Evolutionary conservation across 2,113 vertebrate species (phyloP).

Genomic region (Nothoprocta pentlandii): DNA sequence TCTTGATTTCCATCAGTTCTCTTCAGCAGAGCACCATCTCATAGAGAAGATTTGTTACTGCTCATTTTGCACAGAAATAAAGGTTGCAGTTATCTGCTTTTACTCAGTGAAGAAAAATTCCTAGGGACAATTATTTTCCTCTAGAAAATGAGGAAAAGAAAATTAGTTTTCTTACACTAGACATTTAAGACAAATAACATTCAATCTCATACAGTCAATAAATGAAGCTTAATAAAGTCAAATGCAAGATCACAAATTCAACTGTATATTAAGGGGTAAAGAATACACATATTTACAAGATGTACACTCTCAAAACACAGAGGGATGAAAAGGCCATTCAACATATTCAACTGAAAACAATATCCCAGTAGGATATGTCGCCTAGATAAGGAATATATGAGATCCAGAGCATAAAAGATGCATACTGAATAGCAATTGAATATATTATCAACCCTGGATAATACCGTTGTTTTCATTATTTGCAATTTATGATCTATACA

Average conservation of each 20-base stretch:
- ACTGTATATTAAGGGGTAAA: background rate
- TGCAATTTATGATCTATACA: background rate
- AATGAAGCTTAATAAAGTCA: background rate
- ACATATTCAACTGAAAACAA: background rate
- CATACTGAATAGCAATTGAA: background rate
- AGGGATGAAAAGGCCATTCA: background rate
- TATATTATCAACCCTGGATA: background rate
- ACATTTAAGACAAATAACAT: background rate
- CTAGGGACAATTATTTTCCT: background rate
- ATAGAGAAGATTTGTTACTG: background rate
- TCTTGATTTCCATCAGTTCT: background rate
- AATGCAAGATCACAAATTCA: background rate
- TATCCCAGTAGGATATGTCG: accelerated
- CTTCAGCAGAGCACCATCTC: background rate
- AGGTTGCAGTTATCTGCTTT: background rate
- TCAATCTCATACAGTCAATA: background rate
- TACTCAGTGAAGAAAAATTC: background rate
- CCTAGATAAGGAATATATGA: background rate
- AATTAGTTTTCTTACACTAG: background rate
- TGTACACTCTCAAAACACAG: background rate
- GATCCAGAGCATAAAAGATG: background rate
- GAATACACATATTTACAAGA: background rate
- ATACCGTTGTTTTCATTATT: background rate
- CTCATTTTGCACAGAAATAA: background rate
- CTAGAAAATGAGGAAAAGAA: background rate